Percentiles rank a stretch among this genome's conserved stretches.
Evolutionary conservation across 2,113 vertebrate species (phyloP).

Genomic region (Ramphastos sulfuratus): DNA sequence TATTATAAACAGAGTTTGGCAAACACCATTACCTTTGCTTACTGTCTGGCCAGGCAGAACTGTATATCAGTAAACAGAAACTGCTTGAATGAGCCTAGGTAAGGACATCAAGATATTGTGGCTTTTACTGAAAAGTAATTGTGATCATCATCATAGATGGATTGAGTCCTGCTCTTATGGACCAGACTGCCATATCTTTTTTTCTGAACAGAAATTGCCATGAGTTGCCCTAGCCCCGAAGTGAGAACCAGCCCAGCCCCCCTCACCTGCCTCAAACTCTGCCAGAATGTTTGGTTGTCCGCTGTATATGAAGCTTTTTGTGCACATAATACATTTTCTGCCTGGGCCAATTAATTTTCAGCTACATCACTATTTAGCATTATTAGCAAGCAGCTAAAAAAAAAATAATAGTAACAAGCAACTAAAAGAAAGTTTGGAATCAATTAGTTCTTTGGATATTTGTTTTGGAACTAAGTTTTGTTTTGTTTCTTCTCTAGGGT

Average conservation of each 20-base stretch:
- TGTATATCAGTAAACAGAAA: not conserved
- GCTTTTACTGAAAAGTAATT: not conserved
- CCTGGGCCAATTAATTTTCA: not conserved
- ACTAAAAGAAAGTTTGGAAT: not conserved
- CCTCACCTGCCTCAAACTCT: not conserved
- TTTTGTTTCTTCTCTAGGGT: slow-evolving; percentile 78
- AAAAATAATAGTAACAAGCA: not conserved
- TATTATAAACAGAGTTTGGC: not conserved
- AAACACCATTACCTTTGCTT: not conserved
- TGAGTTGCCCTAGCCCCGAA: not conserved
- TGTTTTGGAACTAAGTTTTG: not conserved
- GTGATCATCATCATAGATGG: not conserved
- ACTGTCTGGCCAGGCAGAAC: not conserved
- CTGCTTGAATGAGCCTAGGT: not conserved
- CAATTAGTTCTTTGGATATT: not conserved
- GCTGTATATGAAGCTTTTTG: not conserved
- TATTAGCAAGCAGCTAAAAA: not conserved
- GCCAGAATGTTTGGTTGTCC: not conserved
- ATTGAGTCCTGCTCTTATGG: not conserved
- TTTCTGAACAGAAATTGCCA: not conserved
- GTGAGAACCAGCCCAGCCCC: not conserved
- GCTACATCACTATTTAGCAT: not conserved
- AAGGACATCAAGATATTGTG: not conserved
- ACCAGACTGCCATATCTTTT: not conserved
- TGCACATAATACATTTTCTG: not conserved